These are phyloP conservation scores for Acestrorhynchus altus DNA, from an alignment of 2,797 vertebrate species.

Conservation along the genomic window DNA sequence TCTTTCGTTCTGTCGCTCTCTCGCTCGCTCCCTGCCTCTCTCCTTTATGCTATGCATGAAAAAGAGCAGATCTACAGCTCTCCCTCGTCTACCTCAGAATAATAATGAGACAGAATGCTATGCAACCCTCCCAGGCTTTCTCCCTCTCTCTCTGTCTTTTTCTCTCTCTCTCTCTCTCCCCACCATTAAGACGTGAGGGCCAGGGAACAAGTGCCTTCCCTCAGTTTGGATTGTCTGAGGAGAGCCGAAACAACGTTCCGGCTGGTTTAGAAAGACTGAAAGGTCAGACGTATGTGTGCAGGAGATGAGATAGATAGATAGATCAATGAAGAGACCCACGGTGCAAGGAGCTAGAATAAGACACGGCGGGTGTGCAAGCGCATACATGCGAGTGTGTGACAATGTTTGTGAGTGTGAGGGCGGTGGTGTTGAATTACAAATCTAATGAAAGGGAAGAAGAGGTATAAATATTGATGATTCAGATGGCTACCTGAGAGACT, in stretches of 20 bases:
- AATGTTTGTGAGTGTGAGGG: background rate
- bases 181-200: constrained; percentile 40
- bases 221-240: constrained; percentile 31
- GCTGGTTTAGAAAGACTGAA: constrained; percentile 26
- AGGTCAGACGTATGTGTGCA: constrained; percentile 35
- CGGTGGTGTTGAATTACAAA: constrained; percentile 53
- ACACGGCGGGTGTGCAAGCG: constrained; percentile 13
- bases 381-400: constrained; percentile 1
- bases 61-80: constrained; percentile 29
- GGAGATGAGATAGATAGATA: constrained; percentile 18
- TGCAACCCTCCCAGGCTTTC: constrained; percentile 18
- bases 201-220: constrained; percentile 26
- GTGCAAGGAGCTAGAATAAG: constrained; percentile 36
- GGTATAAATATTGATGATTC: constrained; percentile 65
- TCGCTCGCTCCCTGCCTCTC: constrained; percentile 24
- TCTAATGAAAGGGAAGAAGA: constrained; percentile 51
- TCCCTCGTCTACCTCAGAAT: constrained; percentile 48
- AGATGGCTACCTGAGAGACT: constrained; percentile 60
- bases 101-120: constrained; percentile 47
- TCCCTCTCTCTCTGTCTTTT: background rate
- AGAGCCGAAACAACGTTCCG: constrained; percentile 41
- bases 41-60: constrained; percentile 44
- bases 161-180: constrained; percentile 10
- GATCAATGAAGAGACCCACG: constrained; percentile 31
- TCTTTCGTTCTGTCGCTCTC: constrained; percentile 21